Conservation (phyloP, 2,888 invertebrate species). For the Abrostola triplasia region DNA sequence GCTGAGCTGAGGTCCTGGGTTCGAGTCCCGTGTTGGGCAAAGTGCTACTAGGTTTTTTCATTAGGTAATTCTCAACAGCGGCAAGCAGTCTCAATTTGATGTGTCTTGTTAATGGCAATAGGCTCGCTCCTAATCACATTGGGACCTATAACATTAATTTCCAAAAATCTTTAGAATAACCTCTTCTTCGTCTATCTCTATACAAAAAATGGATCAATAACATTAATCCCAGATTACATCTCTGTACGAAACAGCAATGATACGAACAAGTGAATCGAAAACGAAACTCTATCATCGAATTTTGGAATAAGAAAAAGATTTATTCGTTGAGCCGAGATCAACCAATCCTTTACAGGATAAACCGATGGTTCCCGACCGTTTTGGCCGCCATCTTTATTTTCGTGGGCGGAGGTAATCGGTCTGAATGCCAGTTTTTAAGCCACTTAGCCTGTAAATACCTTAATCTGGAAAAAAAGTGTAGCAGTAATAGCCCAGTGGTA, state of each 20-base stretch:
- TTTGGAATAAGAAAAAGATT: background rate
- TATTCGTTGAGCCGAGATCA: conserved; percentile 1
- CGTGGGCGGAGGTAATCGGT: conserved; percentile 1
- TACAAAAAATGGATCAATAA: background rate
- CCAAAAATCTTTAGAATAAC: background rate
- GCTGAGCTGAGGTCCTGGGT: too few relatives aligned
- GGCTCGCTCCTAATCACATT: too few relatives aligned
- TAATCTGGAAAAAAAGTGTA: too few relatives aligned
- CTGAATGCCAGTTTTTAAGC: background rate
- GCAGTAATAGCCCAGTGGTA: too few relatives aligned
- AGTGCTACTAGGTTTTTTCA: too few relatives aligned
- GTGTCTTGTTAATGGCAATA: too few relatives aligned
- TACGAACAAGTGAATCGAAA: background rate
- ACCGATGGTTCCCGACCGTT: background rate
- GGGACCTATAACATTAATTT: too few relatives aligned
- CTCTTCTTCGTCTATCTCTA: background rate
- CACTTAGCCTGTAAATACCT: background rate
- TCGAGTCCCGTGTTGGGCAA: too few relatives aligned
- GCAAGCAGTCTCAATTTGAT: too few relatives aligned
- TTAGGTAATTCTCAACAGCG: too few relatives aligned
- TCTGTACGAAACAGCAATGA: background rate
- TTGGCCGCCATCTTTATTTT: background rate
- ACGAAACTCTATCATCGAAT: background rate
- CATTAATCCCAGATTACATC: background rate
- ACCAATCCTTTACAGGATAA: background rate